Base-by-base conservation (phyloP, 2,113 vertebrate species). In the Cheirogaleus medius region DNA sequence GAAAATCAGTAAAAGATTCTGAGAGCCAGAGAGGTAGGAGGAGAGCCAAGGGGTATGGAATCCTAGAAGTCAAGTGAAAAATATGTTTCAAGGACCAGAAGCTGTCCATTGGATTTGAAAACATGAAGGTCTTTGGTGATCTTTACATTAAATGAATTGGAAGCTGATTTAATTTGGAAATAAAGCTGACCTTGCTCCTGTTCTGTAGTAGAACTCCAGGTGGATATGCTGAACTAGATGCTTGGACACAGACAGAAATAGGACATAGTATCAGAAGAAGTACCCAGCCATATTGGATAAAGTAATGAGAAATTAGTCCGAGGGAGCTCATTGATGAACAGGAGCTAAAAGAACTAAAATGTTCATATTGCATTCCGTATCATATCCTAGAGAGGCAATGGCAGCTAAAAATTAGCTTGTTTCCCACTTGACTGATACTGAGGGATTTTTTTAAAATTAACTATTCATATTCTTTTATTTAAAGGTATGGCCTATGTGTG, bases 401-500 rank as follows among this genome's bases (percentile, higher is more conserved):
- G 3, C 83, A 95, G 3, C 14, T 76, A 92, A 97, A 92, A 91
- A 92, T 91, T 85, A 27, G 20, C 34, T 89, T 60, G 3, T 52
- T 92, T 92, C 87, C 42, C 15, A n/a, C 3, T 63, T 85, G 66
- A 32, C 34, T 71, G 56, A 76, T 96, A 32, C 27, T 52, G 37
- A 81, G 14, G 18, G 7, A 0, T 27, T 74, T 91, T 74, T 80
- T 13, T 0, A 0, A 80, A 97, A 85, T 87, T 86, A 90, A 56
- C 32, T 84, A 68, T 91, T 90, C 21, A 1, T 29, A 88, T 91
- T 96, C 34, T 98, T 84, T 96, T 58, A 77, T 97, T 85, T 97
- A 32, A 96, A 94, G 64, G 29, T 84, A 47, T 44, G 8, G 42
- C 14, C 29, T 37, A 4, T 86, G 10, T 93, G 15, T 93, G 13